Evolutionary conservation across 2,797 vertebrate species (phyloP).

Genomic region (Meriones psammophilus): DNA sequence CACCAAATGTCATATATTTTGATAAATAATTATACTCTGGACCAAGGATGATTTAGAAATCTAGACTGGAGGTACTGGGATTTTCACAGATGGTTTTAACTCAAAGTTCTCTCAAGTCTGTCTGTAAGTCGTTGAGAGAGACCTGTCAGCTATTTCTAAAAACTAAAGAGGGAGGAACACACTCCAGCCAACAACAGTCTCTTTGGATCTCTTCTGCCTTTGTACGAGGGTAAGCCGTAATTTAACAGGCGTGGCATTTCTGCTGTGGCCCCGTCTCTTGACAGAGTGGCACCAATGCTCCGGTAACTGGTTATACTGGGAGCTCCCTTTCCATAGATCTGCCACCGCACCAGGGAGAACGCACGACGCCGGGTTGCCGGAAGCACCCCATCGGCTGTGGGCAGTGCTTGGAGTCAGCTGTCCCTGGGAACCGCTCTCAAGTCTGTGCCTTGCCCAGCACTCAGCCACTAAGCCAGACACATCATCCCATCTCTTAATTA

Average conservation of each 20-base stretch:
- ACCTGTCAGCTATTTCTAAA: background rate
- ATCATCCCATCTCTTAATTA: constrained; percentile 57
- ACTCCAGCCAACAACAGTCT: constrained; percentile 18
- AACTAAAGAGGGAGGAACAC: background rate
- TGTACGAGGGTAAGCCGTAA: background rate
- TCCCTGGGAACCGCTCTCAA: constrained; percentile 20
- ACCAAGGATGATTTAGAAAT: constrained; percentile 35
- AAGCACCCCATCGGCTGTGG: background rate
- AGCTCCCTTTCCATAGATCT: constrained; percentile 12
- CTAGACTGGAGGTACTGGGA: background rate
- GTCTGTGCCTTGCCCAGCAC: constrained; percentile 25
- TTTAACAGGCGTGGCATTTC: constrained; percentile 7
- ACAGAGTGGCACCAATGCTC: background rate
- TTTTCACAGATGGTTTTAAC: constrained; percentile 13
- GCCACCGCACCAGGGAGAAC: background rate
- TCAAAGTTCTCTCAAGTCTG: constrained; percentile 22
- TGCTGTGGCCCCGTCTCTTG: constrained; percentile 55
- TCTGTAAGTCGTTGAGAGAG: background rate
- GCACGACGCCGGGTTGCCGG: background rate
- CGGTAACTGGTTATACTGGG: background rate
- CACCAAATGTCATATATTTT: background rate
- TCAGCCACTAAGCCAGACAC: constrained; percentile 47
- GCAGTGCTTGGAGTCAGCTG: background rate
- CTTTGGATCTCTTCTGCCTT: constrained; percentile 43
- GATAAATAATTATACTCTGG: background rate